Base-by-base conservation (phyloP, 37 sponge, comb jelly and placozoan genomes). In the Halisarca cf. caerulea region DNA sequence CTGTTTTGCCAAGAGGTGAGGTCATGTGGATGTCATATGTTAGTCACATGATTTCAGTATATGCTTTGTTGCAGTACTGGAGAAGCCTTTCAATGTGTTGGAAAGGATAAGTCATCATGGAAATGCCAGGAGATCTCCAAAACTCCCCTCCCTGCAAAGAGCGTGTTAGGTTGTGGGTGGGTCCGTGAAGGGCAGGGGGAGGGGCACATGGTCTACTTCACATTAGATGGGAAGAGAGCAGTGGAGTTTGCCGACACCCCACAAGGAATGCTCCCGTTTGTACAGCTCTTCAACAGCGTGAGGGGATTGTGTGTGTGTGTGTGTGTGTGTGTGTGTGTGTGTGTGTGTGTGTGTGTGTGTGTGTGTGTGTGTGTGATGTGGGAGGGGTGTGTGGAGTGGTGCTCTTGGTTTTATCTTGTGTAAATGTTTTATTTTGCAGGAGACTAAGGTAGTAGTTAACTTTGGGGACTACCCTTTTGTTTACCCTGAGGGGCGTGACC, bases 121-220 rank as follows among this genome's bases (percentile, higher is more conserved):
- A 77, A 85, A n/a, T 85, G 80, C 38, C 81, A 85, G 28, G 66
- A 82, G 18, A 28, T 87, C 0, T 85, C 75, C 7, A 68, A 86
- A 38, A 60, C 33, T 28, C 88, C 88, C 2, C 75, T 93, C 53
- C 85, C 82, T 58, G 88, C 36, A 62, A 86, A 92, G 7, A 92
- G 93, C 44, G 85, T 93, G 20, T 57, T 96, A 0, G 97, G 97
- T 34, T 90, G 93, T 90, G 97, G 97, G 0, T 96, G 97, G 97
- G 85, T 96, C 25, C 62, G 75, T 8, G 83, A 47, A 3, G 84
- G 85, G 80, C 85, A 88, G 41, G 94, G 72, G 37, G 83, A 82
- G 7, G 71, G 34, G 2, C 92, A 94, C 24, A 81, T 32, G 23
- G 92, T 91, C 47, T 98, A 93, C 86, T 93, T 98, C 89, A 98